These are phyloP conservation scores for Bombus waltoni DNA, from an alignment of 1,140 invertebrate species.

Conservation along the genomic window DNA sequence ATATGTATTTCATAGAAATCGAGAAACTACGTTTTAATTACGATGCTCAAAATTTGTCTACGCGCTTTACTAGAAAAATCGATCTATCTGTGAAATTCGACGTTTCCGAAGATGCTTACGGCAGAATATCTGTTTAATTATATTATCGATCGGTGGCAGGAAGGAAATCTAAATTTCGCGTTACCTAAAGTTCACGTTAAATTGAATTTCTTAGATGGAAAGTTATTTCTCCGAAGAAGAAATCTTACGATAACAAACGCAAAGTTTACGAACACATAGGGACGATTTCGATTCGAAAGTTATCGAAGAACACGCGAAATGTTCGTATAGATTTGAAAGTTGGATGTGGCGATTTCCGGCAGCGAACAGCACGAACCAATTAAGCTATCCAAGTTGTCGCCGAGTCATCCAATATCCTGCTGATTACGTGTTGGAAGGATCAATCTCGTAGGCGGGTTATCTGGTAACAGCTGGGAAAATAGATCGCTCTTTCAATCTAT, in stretches of 20 bases:
- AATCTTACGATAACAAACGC: neutral
- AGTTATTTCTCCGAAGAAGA: neutral
- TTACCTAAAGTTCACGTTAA: neutral
- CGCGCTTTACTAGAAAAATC: too few species aligned
- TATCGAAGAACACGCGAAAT: neutral
- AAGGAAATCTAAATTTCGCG: too few species aligned
- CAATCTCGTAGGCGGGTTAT: neutral
- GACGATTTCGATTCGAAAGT: neutral
- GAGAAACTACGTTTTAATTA: neutral
- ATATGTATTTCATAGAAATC: neutral
- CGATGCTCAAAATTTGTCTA: too few species aligned
- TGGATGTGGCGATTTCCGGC: neutral
- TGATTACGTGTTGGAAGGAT: neutral
- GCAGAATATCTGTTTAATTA: too few species aligned
- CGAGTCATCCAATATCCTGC: neutral
- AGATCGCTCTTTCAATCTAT: too few species aligned
- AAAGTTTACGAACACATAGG: neutral
- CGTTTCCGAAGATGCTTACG: too few species aligned
- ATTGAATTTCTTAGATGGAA: neutral
- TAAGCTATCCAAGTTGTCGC: slow-evolving; percentile 1
- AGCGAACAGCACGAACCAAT: neutral
- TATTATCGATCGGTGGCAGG: neutral
- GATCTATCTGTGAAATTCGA: too few species aligned
- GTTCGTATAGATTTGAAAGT: neutral
- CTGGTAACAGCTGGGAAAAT: neutral